These are phyloP conservation scores for Microtus richardsoni DNA, from an alignment of 2,113 vertebrate species.

Conservation along the genomic window DNA sequence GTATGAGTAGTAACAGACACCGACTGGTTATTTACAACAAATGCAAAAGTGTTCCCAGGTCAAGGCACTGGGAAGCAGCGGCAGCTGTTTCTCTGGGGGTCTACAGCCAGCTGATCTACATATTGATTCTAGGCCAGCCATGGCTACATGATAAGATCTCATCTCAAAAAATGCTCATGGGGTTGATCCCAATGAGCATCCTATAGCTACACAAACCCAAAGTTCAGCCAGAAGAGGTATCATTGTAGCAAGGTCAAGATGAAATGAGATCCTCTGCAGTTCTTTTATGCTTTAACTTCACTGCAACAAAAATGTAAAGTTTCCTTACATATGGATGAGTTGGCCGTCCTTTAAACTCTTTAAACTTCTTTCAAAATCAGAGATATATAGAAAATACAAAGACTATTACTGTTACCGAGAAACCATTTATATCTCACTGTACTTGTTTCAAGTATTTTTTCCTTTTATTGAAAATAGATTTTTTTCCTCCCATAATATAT, in stretches of 20 bases:
- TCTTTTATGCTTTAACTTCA: not conserved
- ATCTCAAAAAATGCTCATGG: not conserved
- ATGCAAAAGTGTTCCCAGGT: not conserved
- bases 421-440: not conserved
- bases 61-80: not conserved
- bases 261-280: not conserved
- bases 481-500: not conserved
- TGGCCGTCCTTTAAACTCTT: not conserved
- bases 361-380: not conserved
- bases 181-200: not conserved
- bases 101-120: not conserved
- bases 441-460: slow-evolving; percentile 13
- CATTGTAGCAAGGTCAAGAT: not conserved
- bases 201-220: no score
- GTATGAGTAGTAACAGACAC: not conserved
- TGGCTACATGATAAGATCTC: not conserved
- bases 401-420: not conserved
- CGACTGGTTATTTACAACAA: not conserved
- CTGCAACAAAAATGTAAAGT: not conserved
- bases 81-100: no score
- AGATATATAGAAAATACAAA: not conserved
- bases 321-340: not conserved
- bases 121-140: not conserved
- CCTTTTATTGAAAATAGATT: not conserved
- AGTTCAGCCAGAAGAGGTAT: not conserved